Evolutionary conservation across 2,113 vertebrate genomes (phyloP).

Genomic region (Corythaixoides concolor): DNA sequence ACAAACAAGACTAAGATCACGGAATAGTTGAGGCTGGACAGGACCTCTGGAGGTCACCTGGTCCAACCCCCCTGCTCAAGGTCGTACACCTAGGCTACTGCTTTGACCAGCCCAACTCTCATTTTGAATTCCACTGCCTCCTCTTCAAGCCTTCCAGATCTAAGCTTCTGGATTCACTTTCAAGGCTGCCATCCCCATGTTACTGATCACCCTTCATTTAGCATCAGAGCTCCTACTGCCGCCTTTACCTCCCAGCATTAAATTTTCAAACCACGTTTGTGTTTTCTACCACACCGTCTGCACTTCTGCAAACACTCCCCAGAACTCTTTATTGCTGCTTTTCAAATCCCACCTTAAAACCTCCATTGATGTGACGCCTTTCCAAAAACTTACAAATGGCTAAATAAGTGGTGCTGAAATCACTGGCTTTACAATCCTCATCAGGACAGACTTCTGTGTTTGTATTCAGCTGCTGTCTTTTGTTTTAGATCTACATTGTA

Average conservation of each 20-base stretch:
- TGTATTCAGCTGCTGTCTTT: not conserved
- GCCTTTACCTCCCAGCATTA: not conserved
- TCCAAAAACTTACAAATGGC: not conserved
- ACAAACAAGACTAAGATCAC: not conserved
- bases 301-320: not conserved
- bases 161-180: not conserved
- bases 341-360: not conserved
- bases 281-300: not conserved
- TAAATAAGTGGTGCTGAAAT: not conserved
- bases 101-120: not conserved
- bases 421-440: not conserved
- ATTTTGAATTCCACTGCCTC: not conserved
- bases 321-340: not conserved
- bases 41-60: not conserved
- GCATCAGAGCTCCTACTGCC: not conserved
- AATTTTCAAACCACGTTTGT: not conserved
- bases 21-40: not conserved
- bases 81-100: not conserved
- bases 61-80: not conserved
- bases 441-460: not conserved
- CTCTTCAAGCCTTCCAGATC: not conserved
- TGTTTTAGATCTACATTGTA: not conserved
- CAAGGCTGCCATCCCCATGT: not conserved
- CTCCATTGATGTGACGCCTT: not conserved
- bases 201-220: not conserved